A percentile compares a stretch with the other conserved stretches of the same genome.
Evolutionary conservation across 1,140 invertebrate species (phyloP).

Genomic region (Cydia splendana): DNA sequence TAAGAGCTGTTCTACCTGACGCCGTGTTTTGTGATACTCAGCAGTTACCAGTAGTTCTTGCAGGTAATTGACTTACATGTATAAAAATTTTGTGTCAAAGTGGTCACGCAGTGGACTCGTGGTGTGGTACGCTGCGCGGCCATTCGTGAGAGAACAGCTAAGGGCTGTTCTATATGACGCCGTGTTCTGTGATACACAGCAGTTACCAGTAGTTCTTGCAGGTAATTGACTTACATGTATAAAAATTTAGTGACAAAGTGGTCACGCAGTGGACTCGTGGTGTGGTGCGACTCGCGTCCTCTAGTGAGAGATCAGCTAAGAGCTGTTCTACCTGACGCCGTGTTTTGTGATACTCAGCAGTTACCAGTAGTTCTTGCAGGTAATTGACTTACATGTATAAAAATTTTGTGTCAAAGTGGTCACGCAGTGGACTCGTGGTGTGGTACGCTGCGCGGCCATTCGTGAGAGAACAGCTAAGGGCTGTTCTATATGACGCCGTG

Average conservation of each 20-base stretch:
- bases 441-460: conserved; percentile 59
- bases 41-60: conserved; percentile 46
- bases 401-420: conserved; percentile 65
- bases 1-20: conserved; percentile 49
- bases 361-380: conserved; percentile 47
- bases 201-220: conserved; percentile 46
- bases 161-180: conserved; percentile 51
- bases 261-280: conserved; percentile 53
- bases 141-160: conserved; percentile 50
- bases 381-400: conserved; percentile 47
- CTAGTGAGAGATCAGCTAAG: conserved; percentile 47
- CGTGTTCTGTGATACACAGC: conserved; percentile 52
- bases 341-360: conserved; percentile 55
- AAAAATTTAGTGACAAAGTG: conserved; percentile 64
- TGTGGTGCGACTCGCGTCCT: too few species aligned
- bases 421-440: conserved; percentile 49
- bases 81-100: conserved; percentile 63
- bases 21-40: conserved; percentile 55
- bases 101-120: conserved; percentile 56
- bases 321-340: conserved; percentile 49
- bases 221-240: conserved; percentile 51
- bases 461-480: conserved; percentile 54
- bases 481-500: conserved; percentile 49
- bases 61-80: conserved; percentile 48
- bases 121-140: conserved; percentile 57